Percentiles rank a stretch among this genome's conserved stretches.
Conservation (phyloP, 2,113 vertebrate species). For the Danio rerio region GRCz12tu NC_133191.1:8932001-8932500, state of each 20-base stretch:
- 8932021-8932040: conserved; percentile 42
- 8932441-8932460: conserved; percentile 63
- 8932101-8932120: too few relatives aligned
- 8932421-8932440: neutral
- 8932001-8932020: conserved; percentile 17
- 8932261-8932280: neutral
- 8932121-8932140: too few relatives aligned
- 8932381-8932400: conserved; percentile 4
- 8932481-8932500: conserved; percentile 13
- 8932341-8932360: too few relatives aligned
- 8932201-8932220: neutral
- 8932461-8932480: conserved; percentile 56
- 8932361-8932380: neutral
- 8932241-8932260: neutral
- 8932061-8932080: neutral
- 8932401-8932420: conserved; percentile 9
- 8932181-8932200: neutral
- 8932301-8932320: neutral
- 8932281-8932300: neutral
- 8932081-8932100: neutral
- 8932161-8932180: neutral
- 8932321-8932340: neutral
- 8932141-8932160: neutral
- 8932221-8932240: neutral
- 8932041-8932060: neutral